These are phyloP conservation scores for Siniperca undulata DNA, from an alignment of 2,797 vertebrate species.

Conservation along the genomic window DNA sequence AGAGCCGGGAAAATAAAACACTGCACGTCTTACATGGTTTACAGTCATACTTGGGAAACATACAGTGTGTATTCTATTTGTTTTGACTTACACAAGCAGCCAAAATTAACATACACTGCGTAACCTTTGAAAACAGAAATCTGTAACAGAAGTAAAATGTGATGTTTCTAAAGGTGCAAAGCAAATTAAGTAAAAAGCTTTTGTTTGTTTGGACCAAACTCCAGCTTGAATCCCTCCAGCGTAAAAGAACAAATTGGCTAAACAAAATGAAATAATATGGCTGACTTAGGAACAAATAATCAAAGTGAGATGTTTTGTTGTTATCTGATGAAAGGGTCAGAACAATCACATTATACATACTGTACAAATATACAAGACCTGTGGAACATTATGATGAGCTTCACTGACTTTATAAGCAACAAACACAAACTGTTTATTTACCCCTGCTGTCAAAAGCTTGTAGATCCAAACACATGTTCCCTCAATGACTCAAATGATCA, in stretches of 20 bases:
- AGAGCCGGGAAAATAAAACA: constrained; percentile 18
- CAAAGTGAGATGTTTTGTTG: constrained; percentile 9
- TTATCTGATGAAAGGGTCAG: constrained; percentile 42
- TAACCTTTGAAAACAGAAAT: constrained; percentile 26
- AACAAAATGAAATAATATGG: constrained; percentile 24
- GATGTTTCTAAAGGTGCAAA: constrained; percentile 23
- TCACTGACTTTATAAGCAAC: constrained; percentile 28
- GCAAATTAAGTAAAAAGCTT: constrained; percentile 14
- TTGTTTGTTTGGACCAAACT: constrained; percentile 10
- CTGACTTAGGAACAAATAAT: constrained; percentile 2
- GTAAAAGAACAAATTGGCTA: constrained; percentile 2
- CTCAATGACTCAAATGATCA: constrained; percentile 14
- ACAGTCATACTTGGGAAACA: constrained; percentile 8
- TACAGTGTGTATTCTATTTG: constrained; percentile 12
- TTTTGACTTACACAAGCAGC: constrained; percentile 6
- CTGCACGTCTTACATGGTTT: constrained; percentile 13
- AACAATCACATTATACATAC: constrained; percentile 43
- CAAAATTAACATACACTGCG: constrained; percentile 12
- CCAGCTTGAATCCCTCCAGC: constrained; percentile 13
- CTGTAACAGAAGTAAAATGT: background rate
- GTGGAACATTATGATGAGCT: constrained; percentile 1
- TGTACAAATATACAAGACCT: constrained; percentile 53
- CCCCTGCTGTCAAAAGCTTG: constrained; percentile 25
- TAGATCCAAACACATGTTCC: constrained; percentile 12
- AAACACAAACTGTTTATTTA: constrained; percentile 27